Evolutionary conservation across 2,888 invertebrate genomes (phyloP), one percentile per base, ranked within the genome.

Genomic region (Elysia crispata): DNA sequence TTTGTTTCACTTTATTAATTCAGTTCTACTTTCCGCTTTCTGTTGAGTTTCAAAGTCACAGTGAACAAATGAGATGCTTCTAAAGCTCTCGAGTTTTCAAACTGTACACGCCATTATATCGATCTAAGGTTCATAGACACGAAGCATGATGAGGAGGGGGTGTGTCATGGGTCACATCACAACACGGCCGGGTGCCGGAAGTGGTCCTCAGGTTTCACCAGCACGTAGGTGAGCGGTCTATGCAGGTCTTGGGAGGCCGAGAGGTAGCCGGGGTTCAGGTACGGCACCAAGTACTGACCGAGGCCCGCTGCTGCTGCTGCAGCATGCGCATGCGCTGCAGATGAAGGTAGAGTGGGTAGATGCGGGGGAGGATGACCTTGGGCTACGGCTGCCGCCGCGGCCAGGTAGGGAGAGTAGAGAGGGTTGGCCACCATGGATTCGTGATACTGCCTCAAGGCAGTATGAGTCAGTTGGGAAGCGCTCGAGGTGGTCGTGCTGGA

Each of bases 131-230:
- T 11, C 41, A 41, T 41, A 3, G 11, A 11, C 3, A 41, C 11
- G 41, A 41, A 11, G 11, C 11, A 3, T 41, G 41, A 11, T 41
- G 41, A 41, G 41, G 11, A 6, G 41, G 41, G 11, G 41, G 41
- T 6, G 41, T 41, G 41, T 6, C 41, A 41, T 20, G 8, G 23
- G 15, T 31, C 25, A 67, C n/a, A 73, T 86, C 86, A 87, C 82
- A 89, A 86, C 23, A 88, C 86, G 57, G 87, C 79, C 28, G 89
- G 86, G 82, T 89, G 88, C 30, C 90, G 83, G 83, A 90, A 90
- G 84, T 90, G 90, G 69, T 92, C 92, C 80, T 92, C 92, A 5
- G 91, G 92, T 84, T 92, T 92, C 50, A 92, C 90, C 77, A 92
- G 86, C 25, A 92, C 88, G 82, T 92, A 92, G 6, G 91, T 90